Evolutionary conservation across 1,140 invertebrate species (phyloP).

Genomic region (Brachionus koreanus): DNA sequence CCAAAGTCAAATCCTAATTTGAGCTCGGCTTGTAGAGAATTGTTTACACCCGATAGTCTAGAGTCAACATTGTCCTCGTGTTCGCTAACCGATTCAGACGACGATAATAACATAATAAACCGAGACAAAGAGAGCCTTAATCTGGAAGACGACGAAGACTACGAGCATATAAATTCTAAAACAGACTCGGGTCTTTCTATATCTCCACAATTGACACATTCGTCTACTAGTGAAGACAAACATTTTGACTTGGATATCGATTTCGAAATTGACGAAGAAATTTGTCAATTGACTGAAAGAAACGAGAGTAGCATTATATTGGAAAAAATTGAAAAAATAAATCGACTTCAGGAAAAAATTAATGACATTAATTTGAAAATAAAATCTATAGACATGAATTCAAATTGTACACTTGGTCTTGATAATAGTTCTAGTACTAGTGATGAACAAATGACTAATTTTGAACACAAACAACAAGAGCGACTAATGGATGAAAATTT

Average conservation of each 20-base stretch:
- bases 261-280: slow-evolving; percentile 37
- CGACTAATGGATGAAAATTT: not conserved
- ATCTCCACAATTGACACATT: slow-evolving; percentile 17
- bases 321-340: slow-evolving; percentile 36
- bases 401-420: not conserved
- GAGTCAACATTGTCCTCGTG: not conserved
- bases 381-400: slow-evolving; percentile 37
- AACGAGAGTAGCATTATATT: slow-evolving; percentile 18
- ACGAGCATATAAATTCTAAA: not conserved
- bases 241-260: slow-evolving; percentile 6
- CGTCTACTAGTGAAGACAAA: slow-evolving; percentile 12
- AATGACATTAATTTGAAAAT: slow-evolving; percentile 28
- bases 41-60: slow-evolving; percentile 37
- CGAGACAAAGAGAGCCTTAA: not conserved
- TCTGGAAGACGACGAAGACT: not conserved
- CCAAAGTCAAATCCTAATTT: slow-evolving; percentile 4
- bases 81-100: slow-evolving; percentile 4
- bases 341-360: slow-evolving; percentile 33
- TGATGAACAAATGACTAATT: too few species aligned
- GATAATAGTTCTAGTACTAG: too few species aligned
- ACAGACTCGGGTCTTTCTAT: slow-evolving; percentile 17
- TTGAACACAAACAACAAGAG: not conserved
- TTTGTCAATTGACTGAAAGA: slow-evolving; percentile 11
- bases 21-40: not conserved
- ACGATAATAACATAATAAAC: not conserved